Base-by-base conservation (phyloP, 2,113 vertebrate genomes). In the Oostethus manadensis region DNA sequence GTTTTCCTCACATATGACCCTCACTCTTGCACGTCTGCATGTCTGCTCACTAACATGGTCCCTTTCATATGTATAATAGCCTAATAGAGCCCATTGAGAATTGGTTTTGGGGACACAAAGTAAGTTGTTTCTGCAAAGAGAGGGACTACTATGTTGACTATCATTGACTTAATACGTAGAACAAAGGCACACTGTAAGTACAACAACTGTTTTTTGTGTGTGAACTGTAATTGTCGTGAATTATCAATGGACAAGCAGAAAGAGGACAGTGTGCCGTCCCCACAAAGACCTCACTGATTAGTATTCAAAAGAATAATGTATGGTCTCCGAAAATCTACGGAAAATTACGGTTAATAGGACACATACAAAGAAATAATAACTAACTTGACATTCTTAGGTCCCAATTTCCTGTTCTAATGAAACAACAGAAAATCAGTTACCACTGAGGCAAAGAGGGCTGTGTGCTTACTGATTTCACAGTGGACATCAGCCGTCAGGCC, bases 181-280 rank as follows among this genome's bases (percentile, higher is more conserved):
- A 54, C 50, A 50, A 64, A 42, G 2, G 10, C 23, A 38, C 17
- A 15, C 35, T 58, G 22, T 57, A 47, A 62, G 2, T 48, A 57
- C n/a, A 53, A 69, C 56, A 66, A 56, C 14, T 0, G 3, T 44
- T 69, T 65, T 60, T 18, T 66, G 16, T 61, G 45, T 56, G 23
- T 60, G 21, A 18, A 53, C 35, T 40, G 11, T 13, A 40, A 40
- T 40, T 35, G 51, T 53, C 29, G 0, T 10, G 9, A 35, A 18
- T 40, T 3, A 40, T 40, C 26, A 53, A 53, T 53, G 35, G 51
- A 53, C 26, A 53, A 40, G 38, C 29, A 40, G 38, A 40, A 7
- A 51, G 21, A 48, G 17, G 10, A 20, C 9, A 9, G n/a, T 18
- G 46, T 20, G n/a, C 13, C 10, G 8, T 51, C 1, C 14, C 50